Conservation (phyloP, 2,888 invertebrate genomes). For the Cantharis lateralis region DNA sequence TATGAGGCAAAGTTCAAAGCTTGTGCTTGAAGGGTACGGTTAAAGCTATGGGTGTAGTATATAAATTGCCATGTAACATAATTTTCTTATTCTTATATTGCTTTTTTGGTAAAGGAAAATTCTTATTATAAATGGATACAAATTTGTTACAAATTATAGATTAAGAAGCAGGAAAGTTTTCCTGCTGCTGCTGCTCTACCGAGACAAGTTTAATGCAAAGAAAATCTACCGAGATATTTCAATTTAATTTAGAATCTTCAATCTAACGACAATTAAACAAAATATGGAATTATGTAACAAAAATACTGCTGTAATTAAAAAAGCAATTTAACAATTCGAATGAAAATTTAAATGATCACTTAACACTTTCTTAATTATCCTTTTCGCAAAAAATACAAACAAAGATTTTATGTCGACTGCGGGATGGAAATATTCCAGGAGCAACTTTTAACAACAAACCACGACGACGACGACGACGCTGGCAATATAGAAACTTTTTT, state of each 20-base stretch:
- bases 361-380: background rate
- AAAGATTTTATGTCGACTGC: background rate
- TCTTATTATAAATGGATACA: background rate
- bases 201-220: too few relatives aligned
- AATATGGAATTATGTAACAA: background rate
- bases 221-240: background rate
- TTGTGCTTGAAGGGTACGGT: slow-evolving; percentile 31
- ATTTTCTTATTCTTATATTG: slow-evolving; percentile 30
- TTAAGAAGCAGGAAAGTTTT: background rate
- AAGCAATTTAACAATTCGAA: background rate
- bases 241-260: background rate
- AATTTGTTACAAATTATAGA: background rate
- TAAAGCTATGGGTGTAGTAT: slow-evolving; percentile 27
- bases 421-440: background rate
- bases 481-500: background rate
- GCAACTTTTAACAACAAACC: background rate
- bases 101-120: slow-evolving; percentile 2
- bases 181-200: background rate
- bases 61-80: slow-evolving; percentile 32
- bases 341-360: background rate
- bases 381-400: background rate
- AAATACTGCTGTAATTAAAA: background rate
- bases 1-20: slow-evolving; percentile 43
- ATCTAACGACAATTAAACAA: background rate
- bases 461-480: too few relatives aligned